A percentile compares a stretch with the other conserved stretches of the same genome.
phyloP scores from a whole-genome alignment of 2,888 invertebrate genomes.

The Himalopsyche anomala region DNA sequence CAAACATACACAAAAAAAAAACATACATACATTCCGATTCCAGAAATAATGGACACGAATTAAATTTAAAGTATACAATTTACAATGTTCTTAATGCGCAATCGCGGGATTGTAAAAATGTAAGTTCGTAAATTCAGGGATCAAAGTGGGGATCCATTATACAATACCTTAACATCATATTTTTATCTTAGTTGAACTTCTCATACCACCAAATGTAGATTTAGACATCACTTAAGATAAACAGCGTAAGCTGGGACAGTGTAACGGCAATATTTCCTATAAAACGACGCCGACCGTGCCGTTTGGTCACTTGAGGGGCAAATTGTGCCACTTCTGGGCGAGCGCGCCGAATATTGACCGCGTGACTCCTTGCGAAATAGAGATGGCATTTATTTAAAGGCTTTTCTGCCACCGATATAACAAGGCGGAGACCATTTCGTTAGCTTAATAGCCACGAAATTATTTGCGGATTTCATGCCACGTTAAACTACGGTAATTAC shows the following conservation, averaged over 20 bases:
- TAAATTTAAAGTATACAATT: no score
- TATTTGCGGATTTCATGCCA: no score
- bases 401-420: background rate
- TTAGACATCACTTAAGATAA: background rate
- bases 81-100: no score
- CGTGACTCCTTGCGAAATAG: background rate
- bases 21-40: no score
- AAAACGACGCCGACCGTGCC: background rate
- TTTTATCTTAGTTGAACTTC: background rate
- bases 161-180: background rate
- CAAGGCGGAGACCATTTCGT: background rate
- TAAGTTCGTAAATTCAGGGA: no score
- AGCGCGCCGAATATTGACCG: slow-evolving; percentile 9
- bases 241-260: slow-evolving; percentile 5
- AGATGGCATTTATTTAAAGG: background rate
- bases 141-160: background rate
- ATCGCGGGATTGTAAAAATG: no score
- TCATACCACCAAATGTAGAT: background rate
- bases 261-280: slow-evolving; percentile 3
- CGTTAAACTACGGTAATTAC: no score
- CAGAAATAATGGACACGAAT: no score
- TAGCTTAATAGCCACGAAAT: background rate
- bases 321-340: slow-evolving; percentile 11
- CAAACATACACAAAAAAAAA: no score
- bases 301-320: slow-evolving; percentile 32